phyloP scores from a whole-genome alignment of 1,140 invertebrate genomes.

The Copidosoma floridanum region DNA sequence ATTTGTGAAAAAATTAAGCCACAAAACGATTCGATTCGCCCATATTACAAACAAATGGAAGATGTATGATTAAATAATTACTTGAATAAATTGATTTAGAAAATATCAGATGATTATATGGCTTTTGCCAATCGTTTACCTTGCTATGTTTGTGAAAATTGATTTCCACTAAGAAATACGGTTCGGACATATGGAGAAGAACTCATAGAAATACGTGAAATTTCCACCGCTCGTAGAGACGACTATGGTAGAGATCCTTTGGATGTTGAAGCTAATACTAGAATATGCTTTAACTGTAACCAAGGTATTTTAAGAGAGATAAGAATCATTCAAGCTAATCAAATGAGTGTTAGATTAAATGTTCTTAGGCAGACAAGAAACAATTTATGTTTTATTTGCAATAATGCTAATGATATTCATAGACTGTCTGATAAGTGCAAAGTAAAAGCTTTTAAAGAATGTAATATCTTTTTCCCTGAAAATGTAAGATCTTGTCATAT shows the following conservation, averaged over 20 bases:
- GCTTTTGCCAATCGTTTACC: background rate
- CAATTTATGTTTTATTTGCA: constrained; percentile 2
- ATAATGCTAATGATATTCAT: constrained; percentile 3
- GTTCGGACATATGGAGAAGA: background rate
- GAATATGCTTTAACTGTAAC: background rate
- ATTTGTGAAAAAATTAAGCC: too few relatives aligned
- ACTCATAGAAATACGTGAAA: background rate
- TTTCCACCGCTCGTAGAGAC: background rate
- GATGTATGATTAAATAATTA: too few relatives aligned
- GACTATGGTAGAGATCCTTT: background rate
- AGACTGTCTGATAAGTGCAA: constrained; percentile 7
- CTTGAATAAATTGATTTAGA: too few relatives aligned
- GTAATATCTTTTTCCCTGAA: too few relatives aligned
- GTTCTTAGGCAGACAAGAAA: background rate
- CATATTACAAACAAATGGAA: too few relatives aligned
- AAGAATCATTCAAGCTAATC: background rate
- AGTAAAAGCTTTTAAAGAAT: constrained; percentile 14
- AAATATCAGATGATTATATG: too few relatives aligned
- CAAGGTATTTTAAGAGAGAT: background rate
- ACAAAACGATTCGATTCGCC: too few relatives aligned
- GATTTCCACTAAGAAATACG: background rate
- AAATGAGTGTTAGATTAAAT: background rate
- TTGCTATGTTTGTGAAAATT: too few relatives aligned
- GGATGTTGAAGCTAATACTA: background rate
- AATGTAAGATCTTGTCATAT: constrained; percentile 17